phyloP scores from a whole-genome alignment of 2,113 vertebrate genomes.

The Australoheros scitulus region DNA sequence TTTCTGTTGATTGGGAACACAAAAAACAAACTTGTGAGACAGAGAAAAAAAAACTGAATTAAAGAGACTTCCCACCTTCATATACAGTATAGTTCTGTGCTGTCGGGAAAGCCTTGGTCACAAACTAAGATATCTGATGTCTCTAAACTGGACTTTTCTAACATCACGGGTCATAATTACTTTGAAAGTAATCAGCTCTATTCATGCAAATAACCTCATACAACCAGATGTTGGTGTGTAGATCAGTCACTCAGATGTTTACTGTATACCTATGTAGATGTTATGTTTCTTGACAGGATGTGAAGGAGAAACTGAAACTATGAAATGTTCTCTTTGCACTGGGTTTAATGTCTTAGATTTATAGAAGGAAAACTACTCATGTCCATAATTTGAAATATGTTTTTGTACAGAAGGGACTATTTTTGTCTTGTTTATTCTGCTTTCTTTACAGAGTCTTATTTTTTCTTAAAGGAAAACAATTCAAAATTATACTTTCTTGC shows the following conservation, averaged over 20 bases:
- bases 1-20: not conserved
- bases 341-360: conserved; percentile 70
- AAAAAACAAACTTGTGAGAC: too few species aligned
- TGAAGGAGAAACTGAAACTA: conserved; percentile 67
- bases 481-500: not conserved
- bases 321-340: conserved; percentile 78
- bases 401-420: conserved; percentile 33
- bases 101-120: conserved; percentile 55
- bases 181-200: not conserved
- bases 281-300: conserved; percentile 39
- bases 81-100: not conserved
- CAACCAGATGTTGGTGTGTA: not conserved
- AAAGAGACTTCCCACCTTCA: conserved; percentile 33
- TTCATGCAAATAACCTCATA: not conserved
- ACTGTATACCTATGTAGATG: conserved; percentile 51
- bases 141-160: conserved; percentile 41
- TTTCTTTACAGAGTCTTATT: conserved; percentile 19
- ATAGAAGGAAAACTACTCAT: conserved; percentile 67
- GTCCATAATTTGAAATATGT: conserved; percentile 20
- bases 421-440: conserved; percentile 8
- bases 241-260: conserved; percentile 17
- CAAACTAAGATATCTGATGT: conserved; percentile 47
- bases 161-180: not conserved
- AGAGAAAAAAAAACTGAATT: not conserved
- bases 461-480: conserved; percentile 21